Base-by-base conservation (phyloP, 1,140 invertebrate genomes). In the Copidosoma floridanum region DNA sequence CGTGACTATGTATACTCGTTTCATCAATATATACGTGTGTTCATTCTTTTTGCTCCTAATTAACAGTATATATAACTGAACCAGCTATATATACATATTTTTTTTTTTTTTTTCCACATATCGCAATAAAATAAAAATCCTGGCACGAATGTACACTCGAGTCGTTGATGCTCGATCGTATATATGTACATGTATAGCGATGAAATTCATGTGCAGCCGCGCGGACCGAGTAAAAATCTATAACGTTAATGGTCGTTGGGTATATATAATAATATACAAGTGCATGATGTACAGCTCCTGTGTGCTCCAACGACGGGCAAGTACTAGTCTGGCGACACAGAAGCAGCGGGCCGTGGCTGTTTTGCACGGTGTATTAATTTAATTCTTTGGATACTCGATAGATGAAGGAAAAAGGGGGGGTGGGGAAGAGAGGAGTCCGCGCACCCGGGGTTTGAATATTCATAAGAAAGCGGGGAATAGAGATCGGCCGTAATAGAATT, bases 401-500 rank as follows among this genome's bases (percentile, higher is more conserved):
- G 71, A 74, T 64, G 65, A 55, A 55, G 44, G 65, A 65, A 54
- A 58, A 60, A 62, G 52, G 57, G 60, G 44, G 53, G 27, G 48
- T 44, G 51, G 59, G 16, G n/a, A 16, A 24, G 11, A 3, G 27
- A 27, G 18, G 51, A 61, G 53, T 41, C 18, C 29, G 48, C 37
- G 24, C 63, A 57, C 68, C 50, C 61, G 46, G 56, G 66, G 60
- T 72, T 76, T 76, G 74, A 76, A 76, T 76, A 76, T 76, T 76
- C 74, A 76, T 76, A 74, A 72, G 67, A 75, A 76, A 75, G 74
- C 74, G n/a, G 72, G 71, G 71, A 75, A 76, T 75, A 74, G 74
- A 74, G 73, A 76, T 76, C 73, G 74, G 69, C 64, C 68, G 70
- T 76, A 76, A 76, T 76, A 75, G 72, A 76, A 76, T 76, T 76